Percentiles rank a stretch among this genome's conserved stretches.
Conservation (phyloP, 2,797 vertebrate species). For the Megaceryle alcyon region DNA sequence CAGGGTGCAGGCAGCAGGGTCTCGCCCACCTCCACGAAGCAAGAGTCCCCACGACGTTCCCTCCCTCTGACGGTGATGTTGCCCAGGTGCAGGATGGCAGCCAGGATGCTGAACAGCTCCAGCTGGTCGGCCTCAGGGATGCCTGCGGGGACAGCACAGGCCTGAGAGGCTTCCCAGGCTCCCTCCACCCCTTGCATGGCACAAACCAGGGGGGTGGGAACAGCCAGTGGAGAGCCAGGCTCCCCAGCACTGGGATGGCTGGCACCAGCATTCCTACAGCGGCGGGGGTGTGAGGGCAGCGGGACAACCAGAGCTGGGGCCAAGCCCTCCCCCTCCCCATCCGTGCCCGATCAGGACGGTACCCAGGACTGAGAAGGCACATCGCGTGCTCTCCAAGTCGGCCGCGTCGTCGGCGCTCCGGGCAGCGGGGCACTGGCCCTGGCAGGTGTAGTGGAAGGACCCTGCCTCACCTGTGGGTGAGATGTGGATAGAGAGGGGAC, state of each 20-base stretch:
- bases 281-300: background rate
- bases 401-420: constrained; percentile 71
- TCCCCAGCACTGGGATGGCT: background rate
- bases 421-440: constrained; percentile 75
- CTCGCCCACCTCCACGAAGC: constrained; percentile 75
- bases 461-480: constrained; percentile 71
- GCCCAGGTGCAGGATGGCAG: constrained; percentile 84
- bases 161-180: background rate
- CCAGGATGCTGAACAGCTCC: constrained; percentile 83
- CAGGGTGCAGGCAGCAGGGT: background rate
- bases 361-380: constrained; percentile 79
- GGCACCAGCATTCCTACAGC: background rate
- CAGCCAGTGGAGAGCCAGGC: fast-evolving
- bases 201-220: background rate
- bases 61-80: constrained; percentile 77
- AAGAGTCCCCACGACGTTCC: constrained; percentile 76
- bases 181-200: fast-evolving
- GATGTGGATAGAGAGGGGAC: background rate
- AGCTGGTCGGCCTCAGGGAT: constrained; percentile 82
- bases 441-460: constrained; percentile 81
- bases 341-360: background rate
- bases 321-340: background rate
- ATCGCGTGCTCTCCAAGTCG: constrained; percentile 80
- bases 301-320: background rate
- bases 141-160: constrained; percentile 61